phyloP scores from a whole-genome alignment of 30 jellyfish, hydroid and myxozoan genomes.

The Haliclystus octoradiatus region DNA sequence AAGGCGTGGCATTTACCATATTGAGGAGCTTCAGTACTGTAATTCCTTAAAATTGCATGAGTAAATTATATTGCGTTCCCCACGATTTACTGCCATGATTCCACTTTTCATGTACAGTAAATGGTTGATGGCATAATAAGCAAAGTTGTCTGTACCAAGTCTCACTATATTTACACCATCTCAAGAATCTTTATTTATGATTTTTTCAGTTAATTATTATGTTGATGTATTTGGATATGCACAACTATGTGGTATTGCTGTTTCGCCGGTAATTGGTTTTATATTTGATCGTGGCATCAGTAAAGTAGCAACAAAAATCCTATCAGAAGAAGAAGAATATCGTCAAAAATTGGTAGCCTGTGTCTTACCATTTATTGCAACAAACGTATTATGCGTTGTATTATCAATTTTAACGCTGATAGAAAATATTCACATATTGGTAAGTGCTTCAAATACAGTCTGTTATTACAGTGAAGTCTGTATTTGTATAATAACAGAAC shows the following conservation, averaged over 20 bases:
- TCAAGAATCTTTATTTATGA: no score
- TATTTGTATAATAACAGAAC: no score
- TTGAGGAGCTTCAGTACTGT: no score
- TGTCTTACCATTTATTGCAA: conserved; percentile 46
- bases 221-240: conserved; percentile 48
- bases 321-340: conserved; percentile 16
- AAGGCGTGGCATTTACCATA: no score
- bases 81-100: no score
- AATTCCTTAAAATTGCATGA: no score
- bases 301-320: not conserved
- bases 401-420: not conserved
- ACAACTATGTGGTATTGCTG: conserved; percentile 61
- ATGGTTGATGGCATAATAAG: no score
- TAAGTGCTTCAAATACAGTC: not conserved
- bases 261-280: conserved; percentile 67
- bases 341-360: conserved; percentile 9
- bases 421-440: not conserved
- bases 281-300: conserved; percentile 28
- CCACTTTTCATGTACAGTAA: no score
- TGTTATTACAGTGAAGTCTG: no score
- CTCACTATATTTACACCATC: no score
- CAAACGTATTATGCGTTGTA: conserved; percentile 27
- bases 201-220: conserved; percentile 38
- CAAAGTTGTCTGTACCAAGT: no score
- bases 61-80: no score